Evolutionary conservation across 2,888 invertebrate species (phyloP), one percentile per base, ranked within the genome.

Genomic region (Meteorus colon): DNA sequence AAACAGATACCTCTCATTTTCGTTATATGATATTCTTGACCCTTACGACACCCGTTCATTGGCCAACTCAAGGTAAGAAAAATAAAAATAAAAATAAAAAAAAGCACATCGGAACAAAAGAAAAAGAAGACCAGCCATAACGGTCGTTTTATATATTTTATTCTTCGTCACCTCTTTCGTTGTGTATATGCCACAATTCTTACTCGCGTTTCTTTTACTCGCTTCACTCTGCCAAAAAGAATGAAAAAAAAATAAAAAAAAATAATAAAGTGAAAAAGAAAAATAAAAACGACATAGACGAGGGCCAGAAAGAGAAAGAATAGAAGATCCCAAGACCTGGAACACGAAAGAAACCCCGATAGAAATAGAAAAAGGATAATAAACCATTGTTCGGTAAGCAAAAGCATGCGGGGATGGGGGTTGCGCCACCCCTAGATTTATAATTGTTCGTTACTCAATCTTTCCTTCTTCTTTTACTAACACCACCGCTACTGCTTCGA

Each of bases 151-250:
- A 62, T 69, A 63, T 76, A 48, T 73, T 76, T 73, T 73, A 75
- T 76, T 76, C 62, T 73, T 27, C 31, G 19, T 73, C 27, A 68
- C 72, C 76, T 76, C 76, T 73, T 73, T 68, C 41, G 45, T 65
- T 65, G 67, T 62, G 29, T 84, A 80, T 66, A 76, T 80, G 77
- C 74, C 75, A 77, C 68, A 77, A 55, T 68, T 77, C 73, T 55
- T 60, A 55, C 66, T 74, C 70, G 65, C 67, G 65, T 63, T 70
- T 69, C 65, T 67, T 68, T 51, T 45, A 69, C 41, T 65, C 69
- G 48, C 31, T 51, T 48, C 12, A 65, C n/a, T n/a, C 51, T 34
- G 29, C 65, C 59, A 27, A 48, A 66, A 68, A 75, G 65, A 29
- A 70, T 59, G 63, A 66, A 48, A 41, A 10, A 41, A 12, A 41